Conservation (phyloP, 2,888 invertebrate genomes). For the Melieria crassipennis region DNA sequence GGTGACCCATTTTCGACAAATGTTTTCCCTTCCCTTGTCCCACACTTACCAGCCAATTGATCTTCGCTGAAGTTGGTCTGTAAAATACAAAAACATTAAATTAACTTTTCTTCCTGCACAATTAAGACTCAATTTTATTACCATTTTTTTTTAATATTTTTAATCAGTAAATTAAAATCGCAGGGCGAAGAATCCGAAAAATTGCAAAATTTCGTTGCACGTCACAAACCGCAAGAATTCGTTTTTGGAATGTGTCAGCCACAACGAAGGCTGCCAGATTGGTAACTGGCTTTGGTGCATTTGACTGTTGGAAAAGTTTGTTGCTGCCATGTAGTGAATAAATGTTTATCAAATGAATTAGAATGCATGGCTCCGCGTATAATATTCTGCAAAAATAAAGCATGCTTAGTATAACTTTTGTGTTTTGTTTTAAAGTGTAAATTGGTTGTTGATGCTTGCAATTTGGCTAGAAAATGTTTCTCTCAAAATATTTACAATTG, state of each 20-base stretch:
- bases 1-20: too few species aligned
- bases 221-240: slow-evolving; percentile 35
- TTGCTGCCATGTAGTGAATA: too few species aligned
- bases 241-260: slow-evolving; percentile 45
- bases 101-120: slow-evolving; percentile 14
- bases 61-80: slow-evolving; percentile 91
- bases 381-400: too few species aligned
- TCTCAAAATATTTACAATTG: too few species aligned
- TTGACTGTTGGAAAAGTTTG: too few species aligned
- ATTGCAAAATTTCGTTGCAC: slow-evolving; percentile 30
- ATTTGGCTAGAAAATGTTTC: too few species aligned
- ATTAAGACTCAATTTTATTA: slow-evolving; percentile 26
- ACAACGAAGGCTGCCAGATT: slow-evolving; percentile 15
- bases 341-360: too few species aligned
- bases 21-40: neutral
- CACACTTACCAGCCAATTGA: slow-evolving; percentile 87
- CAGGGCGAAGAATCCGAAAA: slow-evolving; percentile 25
- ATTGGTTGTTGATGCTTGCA: too few species aligned
- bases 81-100: slow-evolving; percentile 54
- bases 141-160: slow-evolving; percentile 41
- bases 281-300: too few species aligned
- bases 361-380: too few species aligned
- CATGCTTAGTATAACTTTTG: too few species aligned
- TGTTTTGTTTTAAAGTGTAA: too few species aligned
- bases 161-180: slow-evolving; percentile 8